Evolutionary conservation across 1,140 invertebrate species (phyloP).

Genomic region (Fopius arisanus): DNA sequence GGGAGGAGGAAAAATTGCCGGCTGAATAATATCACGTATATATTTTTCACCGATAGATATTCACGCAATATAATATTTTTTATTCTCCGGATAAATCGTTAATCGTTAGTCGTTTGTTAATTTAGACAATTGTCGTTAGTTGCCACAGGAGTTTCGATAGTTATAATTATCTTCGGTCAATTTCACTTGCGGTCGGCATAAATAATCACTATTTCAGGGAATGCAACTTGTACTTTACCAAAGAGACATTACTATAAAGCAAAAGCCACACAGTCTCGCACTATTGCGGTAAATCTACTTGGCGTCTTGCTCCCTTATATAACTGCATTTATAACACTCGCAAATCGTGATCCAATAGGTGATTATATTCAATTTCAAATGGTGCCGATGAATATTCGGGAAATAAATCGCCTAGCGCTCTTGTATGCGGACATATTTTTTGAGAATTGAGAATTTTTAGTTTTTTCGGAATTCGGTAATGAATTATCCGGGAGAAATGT

Average conservation of each 20-base stretch:
- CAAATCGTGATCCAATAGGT: not conserved
- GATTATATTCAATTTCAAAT: not conserved
- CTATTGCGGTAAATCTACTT: conserved; percentile 7
- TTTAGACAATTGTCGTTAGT: not conserved
- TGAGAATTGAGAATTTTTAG: not conserved
- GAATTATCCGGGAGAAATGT: too few species aligned
- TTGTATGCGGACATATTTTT: not conserved
- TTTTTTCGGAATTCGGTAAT: too few species aligned
- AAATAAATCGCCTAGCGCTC: not conserved
- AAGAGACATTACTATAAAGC: conserved; percentile 13
- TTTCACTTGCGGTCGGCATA: not conserved
- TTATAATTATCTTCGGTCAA: not conserved
- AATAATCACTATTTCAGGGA: not conserved
- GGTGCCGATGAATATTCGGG: not conserved
- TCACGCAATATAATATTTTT: too few species aligned
- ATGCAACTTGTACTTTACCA: conserved; percentile 8
- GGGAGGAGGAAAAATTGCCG: too few species aligned
- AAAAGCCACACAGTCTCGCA: not conserved
- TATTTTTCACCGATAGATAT: too few species aligned
- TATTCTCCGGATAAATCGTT: not conserved
- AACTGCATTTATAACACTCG: conserved; percentile 5
- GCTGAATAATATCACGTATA: too few species aligned
- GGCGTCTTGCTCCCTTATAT: conserved; percentile 3
- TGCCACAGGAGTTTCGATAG: not conserved
- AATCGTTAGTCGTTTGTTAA: too few species aligned